Evolutionary conservation across 2,113 vertebrate species (phyloP).

Genomic region (Mionectes macconnelli): DNA sequence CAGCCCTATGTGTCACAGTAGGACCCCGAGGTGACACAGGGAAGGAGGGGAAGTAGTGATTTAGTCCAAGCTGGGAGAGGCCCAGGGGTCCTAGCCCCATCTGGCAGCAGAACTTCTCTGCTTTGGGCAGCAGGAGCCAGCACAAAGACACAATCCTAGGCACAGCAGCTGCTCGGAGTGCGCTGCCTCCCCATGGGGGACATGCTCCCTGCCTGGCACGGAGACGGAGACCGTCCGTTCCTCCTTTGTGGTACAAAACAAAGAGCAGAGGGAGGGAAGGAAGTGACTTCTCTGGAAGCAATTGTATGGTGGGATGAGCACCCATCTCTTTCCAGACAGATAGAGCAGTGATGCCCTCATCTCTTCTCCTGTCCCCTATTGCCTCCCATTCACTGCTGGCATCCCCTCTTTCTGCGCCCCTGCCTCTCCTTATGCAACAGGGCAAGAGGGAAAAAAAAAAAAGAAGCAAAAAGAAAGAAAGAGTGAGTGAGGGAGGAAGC

Average conservation of each 20-base stretch:
- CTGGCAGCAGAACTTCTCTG: not conserved
- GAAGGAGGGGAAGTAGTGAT: not conserved
- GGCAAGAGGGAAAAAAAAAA: not conserved
- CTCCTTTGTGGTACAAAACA: constrained; percentile 4
- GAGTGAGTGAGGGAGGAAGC: not conserved
- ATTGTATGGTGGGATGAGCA: not conserved
- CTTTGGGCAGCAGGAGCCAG: not conserved
- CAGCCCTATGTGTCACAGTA: not conserved
- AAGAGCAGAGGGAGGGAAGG: constrained; percentile 22
- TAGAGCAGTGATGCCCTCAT: not conserved
- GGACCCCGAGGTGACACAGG: too few relatives aligned
- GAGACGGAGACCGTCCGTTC: not conserved
- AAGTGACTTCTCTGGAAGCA: constrained; percentile 44
- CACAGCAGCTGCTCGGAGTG: not conserved
- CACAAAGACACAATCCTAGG: not conserved
- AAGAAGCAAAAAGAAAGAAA: not conserved
- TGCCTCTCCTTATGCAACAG: not conserved
- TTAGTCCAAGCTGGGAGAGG: not conserved
- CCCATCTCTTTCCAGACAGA: not conserved
- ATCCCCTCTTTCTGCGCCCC: not conserved
- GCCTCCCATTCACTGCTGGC: not conserved
- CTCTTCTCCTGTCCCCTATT: not conserved
- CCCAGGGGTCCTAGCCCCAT: not conserved
- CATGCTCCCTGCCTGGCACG: not conserved
- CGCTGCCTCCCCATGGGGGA: not conserved